These are phyloP conservation scores for Pelusios castaneus DNA, from an alignment of 2,113 vertebrate genomes.

Conservation along the genomic window DNA sequence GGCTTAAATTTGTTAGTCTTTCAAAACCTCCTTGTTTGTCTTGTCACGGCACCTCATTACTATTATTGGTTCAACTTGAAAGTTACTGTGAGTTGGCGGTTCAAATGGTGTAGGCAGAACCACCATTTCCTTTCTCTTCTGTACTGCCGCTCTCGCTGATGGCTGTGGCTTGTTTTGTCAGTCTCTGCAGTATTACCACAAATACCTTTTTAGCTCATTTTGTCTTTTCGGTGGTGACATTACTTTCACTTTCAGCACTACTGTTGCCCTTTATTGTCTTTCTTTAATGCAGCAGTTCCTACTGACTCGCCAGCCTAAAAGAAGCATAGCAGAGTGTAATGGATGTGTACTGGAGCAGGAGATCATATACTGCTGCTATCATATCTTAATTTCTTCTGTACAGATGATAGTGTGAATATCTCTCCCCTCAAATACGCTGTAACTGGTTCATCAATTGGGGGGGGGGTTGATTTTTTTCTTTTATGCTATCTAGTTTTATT, in stretches of 20 bases:
- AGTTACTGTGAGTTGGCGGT: accelerated
- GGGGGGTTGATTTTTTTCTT: neutral
- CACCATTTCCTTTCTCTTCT: neutral
- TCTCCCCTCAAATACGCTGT: neutral
- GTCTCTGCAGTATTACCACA: neutral
- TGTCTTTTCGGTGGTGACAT: neutral
- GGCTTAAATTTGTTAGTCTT: neutral
- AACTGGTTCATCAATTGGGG: constrained; percentile 19
- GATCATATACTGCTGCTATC: neutral
- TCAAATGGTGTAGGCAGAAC: neutral
- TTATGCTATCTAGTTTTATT: constrained; percentile 2
- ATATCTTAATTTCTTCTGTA: constrained; percentile 22
- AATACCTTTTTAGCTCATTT: neutral
- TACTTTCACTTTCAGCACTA: neutral
- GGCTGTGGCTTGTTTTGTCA: neutral
- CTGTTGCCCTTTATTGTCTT: neutral
- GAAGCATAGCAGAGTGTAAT: neutral
- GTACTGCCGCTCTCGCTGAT: neutral
- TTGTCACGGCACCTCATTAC: neutral
- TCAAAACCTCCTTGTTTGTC: too few relatives aligned
- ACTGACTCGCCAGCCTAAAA: neutral
- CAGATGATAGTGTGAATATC: neutral
- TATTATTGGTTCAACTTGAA: neutral
- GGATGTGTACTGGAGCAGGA: neutral
- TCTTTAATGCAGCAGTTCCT: neutral